Base-by-base conservation (phyloP, 2,797 vertebrate species). In the Manis javanica region DNA sequence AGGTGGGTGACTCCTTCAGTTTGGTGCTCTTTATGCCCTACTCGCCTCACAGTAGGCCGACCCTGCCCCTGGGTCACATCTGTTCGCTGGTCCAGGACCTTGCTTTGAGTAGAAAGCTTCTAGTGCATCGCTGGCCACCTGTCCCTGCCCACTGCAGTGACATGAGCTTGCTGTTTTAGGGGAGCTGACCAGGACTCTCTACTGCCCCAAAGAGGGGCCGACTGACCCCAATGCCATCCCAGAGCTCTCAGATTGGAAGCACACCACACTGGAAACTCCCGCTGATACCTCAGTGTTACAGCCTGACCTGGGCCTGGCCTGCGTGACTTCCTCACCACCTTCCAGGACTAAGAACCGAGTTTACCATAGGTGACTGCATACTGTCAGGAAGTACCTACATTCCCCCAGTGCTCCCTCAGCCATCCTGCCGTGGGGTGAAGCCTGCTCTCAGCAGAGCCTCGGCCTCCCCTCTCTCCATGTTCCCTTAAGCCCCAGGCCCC, bases 141-240 rank as follows among this genome's bases (percentile, higher is more conserved):
- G 5, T 83, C n/a, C 46, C 37, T 85, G 46, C 21, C 19, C 29
- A 42, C 21, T 86, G 96, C 85, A 91, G 72, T 39, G 57, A 49
- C 10, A 0, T n/a, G 79, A 94, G 69, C 34, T 66, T 31, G 13
- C 72, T 29, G 26, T 18, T 82, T 66, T 29, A 9, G 66, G 26
- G 64, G n/a, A 68, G 6, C 64, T 8, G 21, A 59, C 69, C 12
- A 23, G 29, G 59, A 61, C 23, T 15, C 12, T 31, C 9, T 63
- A 39, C 2, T 0, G 26, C 55, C 37, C 29, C 8, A 2, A 5
- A 39, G 16, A 74, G 49, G 63, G 53, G 49, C 31, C n/a, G 55
- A 63, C 14, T n/a, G 53, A 46, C 26, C 12, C 14, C 7, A 42
- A 34, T 14, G 11, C 34, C 63, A 6, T 2, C 24, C 66, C 16